Percentiles rank a stretch among this genome's conserved stretches.
Conservation (phyloP, 2,888 invertebrate genomes). For the Noctua janthina region DNA sequence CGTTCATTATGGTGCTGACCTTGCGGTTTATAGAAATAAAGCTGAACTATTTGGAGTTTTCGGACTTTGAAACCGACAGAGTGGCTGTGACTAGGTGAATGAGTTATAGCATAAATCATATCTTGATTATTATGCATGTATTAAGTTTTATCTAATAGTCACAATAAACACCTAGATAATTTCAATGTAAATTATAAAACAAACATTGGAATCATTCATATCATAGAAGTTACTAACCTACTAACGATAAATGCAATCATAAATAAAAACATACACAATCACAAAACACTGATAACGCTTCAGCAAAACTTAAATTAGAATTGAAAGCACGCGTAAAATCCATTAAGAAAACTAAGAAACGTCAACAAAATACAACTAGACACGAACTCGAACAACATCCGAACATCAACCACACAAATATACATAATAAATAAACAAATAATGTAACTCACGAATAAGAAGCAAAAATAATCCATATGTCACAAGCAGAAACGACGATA, state of each 20-base stretch:
- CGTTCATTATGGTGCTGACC: constrained; percentile 22
- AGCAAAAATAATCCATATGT: constrained; percentile 74
- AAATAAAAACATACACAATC: constrained; percentile 57
- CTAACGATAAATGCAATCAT: constrained; percentile 32
- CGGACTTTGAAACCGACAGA: constrained; percentile 14
- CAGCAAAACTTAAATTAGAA: constrained; percentile 19
- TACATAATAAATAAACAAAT: constrained; percentile 60
- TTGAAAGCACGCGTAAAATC: constrained; percentile 35
- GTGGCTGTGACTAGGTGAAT: neutral
- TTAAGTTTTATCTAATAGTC: constrained; percentile 11
- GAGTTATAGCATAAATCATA: neutral
- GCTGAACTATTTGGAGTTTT: neutral
- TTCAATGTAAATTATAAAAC: constrained; percentile 14
- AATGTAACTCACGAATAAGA: constrained; percentile 69
- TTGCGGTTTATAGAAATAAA: constrained; percentile 25
- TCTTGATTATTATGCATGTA: constrained; percentile 14
- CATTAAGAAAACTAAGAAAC: constrained; percentile 29
- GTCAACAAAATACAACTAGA: constrained; percentile 34
- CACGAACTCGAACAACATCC: constrained; percentile 43
- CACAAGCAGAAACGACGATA: constrained; percentile 68
- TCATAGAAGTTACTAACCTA: constrained; percentile 14
- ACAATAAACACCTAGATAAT: constrained; percentile 1
- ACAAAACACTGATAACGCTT: constrained; percentile 38
- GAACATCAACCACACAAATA: constrained; percentile 35
- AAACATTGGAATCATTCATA: constrained; percentile 13